phyloP scores from a whole-genome alignment of 2,113 vertebrate species.

The Podocnemis expansa region DNA sequence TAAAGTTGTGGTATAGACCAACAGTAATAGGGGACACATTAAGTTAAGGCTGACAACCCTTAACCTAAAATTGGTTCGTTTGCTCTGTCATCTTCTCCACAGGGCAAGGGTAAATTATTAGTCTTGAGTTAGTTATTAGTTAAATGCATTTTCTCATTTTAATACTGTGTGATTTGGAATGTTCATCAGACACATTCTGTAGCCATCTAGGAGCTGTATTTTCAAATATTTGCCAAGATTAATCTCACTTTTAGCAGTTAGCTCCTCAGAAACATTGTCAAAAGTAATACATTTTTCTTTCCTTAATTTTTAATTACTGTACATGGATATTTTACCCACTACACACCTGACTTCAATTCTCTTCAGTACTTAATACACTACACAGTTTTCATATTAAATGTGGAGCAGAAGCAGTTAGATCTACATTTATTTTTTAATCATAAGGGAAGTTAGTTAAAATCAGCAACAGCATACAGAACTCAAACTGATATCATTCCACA shows the following conservation, averaged over 20 bases:
- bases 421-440: neutral
- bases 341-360: fast-evolving
- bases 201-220: neutral
- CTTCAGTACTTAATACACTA: neutral
- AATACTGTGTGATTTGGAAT: neutral
- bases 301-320: neutral
- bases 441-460: neutral
- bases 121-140: neutral
- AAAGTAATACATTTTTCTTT: fast-evolving
- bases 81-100: neutral
- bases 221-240: neutral
- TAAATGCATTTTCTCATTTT: fast-evolving
- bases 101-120: neutral
- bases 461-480: fast-evolving
- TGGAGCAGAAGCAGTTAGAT: neutral
- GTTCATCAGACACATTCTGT: fast-evolving
- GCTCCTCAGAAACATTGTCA: neutral
- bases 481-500: neutral
- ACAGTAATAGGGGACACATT: neutral
- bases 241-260: neutral
- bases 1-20: neutral
- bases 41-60: neutral
- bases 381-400: neutral
- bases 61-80: neutral
- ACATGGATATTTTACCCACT: neutral